A percentile compares a stretch with the other conserved stretches of the same genome.
Conservation (phyloP, 2,797 vertebrate genomes). For the Acipenser oxyrinchus region DNA sequence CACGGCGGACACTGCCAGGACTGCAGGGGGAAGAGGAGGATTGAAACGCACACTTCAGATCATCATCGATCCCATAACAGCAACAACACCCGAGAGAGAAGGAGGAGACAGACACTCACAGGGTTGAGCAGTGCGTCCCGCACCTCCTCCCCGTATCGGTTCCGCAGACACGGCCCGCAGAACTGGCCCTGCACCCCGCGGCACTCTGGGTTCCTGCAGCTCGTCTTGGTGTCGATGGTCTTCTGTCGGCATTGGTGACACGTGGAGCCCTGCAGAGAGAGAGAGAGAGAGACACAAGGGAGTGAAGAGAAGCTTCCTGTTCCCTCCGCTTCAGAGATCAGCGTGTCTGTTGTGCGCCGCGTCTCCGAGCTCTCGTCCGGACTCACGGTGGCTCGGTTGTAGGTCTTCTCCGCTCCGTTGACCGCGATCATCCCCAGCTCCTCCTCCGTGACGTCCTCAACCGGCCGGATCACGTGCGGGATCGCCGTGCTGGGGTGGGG, state of each 20-base stretch:
- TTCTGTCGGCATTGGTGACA: slow-evolving; percentile 73
- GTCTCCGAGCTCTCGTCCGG: background rate
- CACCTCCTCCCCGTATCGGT: slow-evolving; percentile 65
- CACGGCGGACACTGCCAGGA: slow-evolving; percentile 63
- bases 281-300: slow-evolving; percentile 2
- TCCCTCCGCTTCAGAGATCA: background rate
- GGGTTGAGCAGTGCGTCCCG: slow-evolving; percentile 56
- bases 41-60: background rate
- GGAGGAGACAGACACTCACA: slow-evolving; percentile 35
- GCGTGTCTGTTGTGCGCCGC: background rate
- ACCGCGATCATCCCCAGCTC: slow-evolving; percentile 58
- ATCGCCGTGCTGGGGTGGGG: slow-evolving; percentile 35
- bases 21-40: slow-evolving; percentile 28
- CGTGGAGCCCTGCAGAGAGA: slow-evolving; percentile 51
- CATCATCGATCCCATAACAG: background rate
- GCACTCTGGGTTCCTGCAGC: slow-evolving; percentile 54
- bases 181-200: slow-evolving; percentile 63
- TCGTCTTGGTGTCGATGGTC: slow-evolving; percentile 63
- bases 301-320: background rate
- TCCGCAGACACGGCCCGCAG: slow-evolving; percentile 67
- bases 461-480: slow-evolving; percentile 48
- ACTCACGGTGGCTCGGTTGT: slow-evolving; percentile 53
- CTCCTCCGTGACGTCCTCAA: slow-evolving; percentile 60
- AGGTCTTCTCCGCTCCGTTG: slow-evolving; percentile 58
- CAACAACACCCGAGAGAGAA: background rate